These are phyloP conservation scores for Philonicus albiceps DNA, from an alignment of 2,888 invertebrate genomes.

Conservation along the genomic window DNA sequence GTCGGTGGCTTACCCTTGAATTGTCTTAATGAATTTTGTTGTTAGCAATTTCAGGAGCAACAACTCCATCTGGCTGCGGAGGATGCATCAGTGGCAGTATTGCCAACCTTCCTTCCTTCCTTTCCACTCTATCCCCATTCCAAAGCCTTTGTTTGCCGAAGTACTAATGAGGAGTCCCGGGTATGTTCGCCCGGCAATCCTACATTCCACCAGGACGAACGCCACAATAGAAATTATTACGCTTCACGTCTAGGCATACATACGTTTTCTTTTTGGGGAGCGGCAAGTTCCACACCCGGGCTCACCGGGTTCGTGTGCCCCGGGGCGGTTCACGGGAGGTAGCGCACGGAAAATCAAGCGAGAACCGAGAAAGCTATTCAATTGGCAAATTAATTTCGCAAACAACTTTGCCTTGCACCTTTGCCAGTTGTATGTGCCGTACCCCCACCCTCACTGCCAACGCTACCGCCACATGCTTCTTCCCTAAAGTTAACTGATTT, in stretches of 20 bases:
- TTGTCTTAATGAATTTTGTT: slow-evolving; percentile 24
- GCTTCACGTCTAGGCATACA: not conserved
- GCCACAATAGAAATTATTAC: not conserved
- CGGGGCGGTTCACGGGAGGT: not conserved
- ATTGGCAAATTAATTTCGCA: not conserved
- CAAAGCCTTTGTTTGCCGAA: not conserved
- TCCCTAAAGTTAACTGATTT: not conserved
- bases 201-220: not conserved
- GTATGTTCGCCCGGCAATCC: not conserved
- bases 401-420: not conserved
- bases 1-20: not conserved
- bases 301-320: not conserved
- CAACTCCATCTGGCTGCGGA: not conserved
- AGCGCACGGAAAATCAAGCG: not conserved
- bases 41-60: not conserved
- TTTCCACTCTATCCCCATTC: not conserved
- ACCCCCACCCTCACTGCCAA: not conserved
- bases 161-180: not conserved
- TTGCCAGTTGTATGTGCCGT: not conserved
- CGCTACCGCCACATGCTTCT: not conserved
- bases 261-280: not conserved
- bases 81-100: not conserved
- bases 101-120: not conserved
- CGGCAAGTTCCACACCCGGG: not conserved
- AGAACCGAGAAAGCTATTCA: not conserved